Conservation (phyloP, 2,797 vertebrate genomes). For the Diceros bicornis region DNA sequence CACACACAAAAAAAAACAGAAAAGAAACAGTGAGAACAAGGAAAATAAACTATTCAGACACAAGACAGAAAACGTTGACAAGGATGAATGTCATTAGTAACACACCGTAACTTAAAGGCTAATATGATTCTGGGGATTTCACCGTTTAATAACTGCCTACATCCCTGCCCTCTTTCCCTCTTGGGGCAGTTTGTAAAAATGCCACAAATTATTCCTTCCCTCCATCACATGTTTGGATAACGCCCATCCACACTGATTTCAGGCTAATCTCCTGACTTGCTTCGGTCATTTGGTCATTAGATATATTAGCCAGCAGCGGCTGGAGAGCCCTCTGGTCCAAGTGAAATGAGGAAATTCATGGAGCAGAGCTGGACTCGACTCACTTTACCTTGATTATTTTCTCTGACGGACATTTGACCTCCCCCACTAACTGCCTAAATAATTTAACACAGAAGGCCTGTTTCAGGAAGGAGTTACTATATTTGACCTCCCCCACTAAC, state of each 20-base stretch:
- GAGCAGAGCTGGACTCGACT: background rate
- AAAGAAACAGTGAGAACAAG: constrained; percentile 11
- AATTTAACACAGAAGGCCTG: too few species aligned
- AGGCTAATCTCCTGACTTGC: background rate
- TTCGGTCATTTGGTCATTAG: background rate
- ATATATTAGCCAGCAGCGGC: background rate
- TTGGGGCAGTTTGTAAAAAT: background rate
- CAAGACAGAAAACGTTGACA: background rate
- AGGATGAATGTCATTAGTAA: background rate
- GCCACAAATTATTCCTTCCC: background rate
- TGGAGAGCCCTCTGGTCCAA: background rate
- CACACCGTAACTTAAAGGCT: background rate
- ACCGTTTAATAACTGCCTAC: background rate
- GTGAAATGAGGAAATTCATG: background rate
- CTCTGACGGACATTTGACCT: too few species aligned
- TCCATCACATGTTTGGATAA: background rate
- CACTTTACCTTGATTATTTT: too few species aligned
- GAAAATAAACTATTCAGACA: constrained; percentile 20
- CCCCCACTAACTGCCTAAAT: too few species aligned
- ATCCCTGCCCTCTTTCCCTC: background rate
- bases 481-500: too few species aligned
- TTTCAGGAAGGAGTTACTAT: too few species aligned
- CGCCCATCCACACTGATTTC: background rate
- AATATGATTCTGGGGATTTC: background rate
- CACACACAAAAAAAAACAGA: too few species aligned